These are phyloP conservation scores for Pangasianodon gigas DNA, from an alignment of 2,113 vertebrate genomes.

Conservation along the genomic window DNA sequence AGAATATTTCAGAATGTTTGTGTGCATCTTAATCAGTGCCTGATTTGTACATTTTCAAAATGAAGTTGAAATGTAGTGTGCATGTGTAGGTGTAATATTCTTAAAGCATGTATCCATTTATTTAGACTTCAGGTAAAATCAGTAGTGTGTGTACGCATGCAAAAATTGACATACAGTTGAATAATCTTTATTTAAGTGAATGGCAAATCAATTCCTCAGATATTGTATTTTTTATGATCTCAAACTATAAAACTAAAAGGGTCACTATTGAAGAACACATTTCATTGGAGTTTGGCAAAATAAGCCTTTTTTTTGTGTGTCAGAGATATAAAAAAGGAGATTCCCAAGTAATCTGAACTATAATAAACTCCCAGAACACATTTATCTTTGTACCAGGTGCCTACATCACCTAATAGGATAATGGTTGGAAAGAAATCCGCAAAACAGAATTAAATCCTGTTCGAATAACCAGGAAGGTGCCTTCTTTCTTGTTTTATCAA, in stretches of 20 bases:
- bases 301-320: not conserved
- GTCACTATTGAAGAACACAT: not conserved
- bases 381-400: constrained; percentile 50
- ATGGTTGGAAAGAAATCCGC: constrained; percentile 10
- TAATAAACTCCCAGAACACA: constrained; percentile 29
- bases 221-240: too few relatives aligned
- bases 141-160: not conserved
- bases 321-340: not conserved
- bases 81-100: not conserved
- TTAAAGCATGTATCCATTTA: not conserved
- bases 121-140: not conserved
- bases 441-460: not conserved
- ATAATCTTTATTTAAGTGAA: not conserved
- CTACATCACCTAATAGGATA: constrained; percentile 44
- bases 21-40: not conserved
- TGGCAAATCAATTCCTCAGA: not conserved
- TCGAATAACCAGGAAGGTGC: not conserved
- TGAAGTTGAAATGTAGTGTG: not conserved
- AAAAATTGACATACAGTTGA: not conserved
- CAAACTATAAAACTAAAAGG: too few relatives aligned
- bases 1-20: not conserved
- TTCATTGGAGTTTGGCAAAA: not conserved
- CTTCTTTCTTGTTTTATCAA: too few relatives aligned
- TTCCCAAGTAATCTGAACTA: not conserved
- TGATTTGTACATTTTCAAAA: not conserved